These are phyloP conservation scores for Gnatocerus cornutus DNA, from an alignment of 2,888 invertebrate genomes.

Conservation along the genomic window DNA sequence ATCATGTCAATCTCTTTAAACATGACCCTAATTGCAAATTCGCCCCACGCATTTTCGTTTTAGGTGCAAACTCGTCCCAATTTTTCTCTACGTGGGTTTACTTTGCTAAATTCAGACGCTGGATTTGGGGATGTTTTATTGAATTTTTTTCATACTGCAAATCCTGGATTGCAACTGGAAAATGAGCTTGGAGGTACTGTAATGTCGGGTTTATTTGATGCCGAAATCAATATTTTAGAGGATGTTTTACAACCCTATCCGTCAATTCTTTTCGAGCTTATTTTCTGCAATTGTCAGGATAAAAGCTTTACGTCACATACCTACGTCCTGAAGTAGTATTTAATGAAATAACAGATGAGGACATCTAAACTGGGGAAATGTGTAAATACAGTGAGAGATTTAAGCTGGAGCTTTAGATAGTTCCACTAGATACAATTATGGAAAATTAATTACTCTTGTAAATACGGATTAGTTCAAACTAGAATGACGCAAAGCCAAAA, in stretches of 20 bases:
- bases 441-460: neutral
- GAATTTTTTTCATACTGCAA: neutral
- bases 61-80: slow-evolving; percentile 13
- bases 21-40: neutral
- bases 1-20: neutral
- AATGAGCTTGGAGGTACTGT: too few species aligned
- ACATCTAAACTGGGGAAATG: too few species aligned
- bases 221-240: too few species aligned
- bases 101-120: slow-evolving; percentile 7
- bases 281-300: slow-evolving; percentile 8
- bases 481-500: too few species aligned
- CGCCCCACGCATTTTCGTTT: slow-evolving; percentile 10
- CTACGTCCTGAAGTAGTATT: neutral
- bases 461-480: neutral
- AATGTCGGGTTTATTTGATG: too few species aligned
- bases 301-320: slow-evolving; percentile 10
- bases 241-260: too few species aligned
- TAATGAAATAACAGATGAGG: neutral
- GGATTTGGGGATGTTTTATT: slow-evolving; percentile 3
- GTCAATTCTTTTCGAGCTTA: slow-evolving; percentile 5
- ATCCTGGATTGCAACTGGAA: neutral
- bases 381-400: too few species aligned
- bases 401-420: neutral
- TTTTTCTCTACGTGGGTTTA: neutral
- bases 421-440: neutral